Evolutionary conservation across 2,888 invertebrate species (phyloP).

Genomic region (Melolontha melolontha): DNA sequence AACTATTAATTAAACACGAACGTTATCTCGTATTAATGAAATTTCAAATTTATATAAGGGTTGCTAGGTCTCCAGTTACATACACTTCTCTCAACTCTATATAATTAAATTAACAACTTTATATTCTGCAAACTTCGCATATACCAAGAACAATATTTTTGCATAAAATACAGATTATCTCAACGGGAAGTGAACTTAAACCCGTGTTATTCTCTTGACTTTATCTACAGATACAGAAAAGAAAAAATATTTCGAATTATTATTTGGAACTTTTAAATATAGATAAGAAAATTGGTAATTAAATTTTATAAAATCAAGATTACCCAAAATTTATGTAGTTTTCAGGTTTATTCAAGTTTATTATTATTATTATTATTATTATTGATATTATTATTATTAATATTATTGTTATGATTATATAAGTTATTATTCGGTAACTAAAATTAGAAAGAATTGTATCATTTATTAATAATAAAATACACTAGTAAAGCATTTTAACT

Average conservation of each 20-base stretch:
- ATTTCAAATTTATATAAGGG: slow-evolving; percentile 37
- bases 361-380: no score
- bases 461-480: no score
- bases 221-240: slow-evolving; percentile 10
- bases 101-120: slow-evolving; percentile 43
- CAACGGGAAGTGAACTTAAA: slow-evolving; percentile 3
- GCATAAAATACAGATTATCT: slow-evolving; percentile 32
- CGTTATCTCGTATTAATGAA: slow-evolving; percentile 35
- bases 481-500: no score
- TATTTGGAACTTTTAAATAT: background rate
- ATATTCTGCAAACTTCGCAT: slow-evolving; percentile 30
- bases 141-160: slow-evolving; percentile 34
- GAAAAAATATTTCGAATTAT: background rate
- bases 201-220: slow-evolving; percentile 17
- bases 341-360: no score
- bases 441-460: no score
- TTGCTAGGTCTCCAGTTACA: slow-evolving; percentile 35
- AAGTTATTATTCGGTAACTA: no score
- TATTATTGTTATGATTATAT: no score
- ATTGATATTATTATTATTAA: no score
- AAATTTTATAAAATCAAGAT: no score
- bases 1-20: slow-evolving; percentile 32
- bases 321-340: no score
- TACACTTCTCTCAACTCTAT: slow-evolving; percentile 16
- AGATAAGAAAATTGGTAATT: no score